Evolutionary conservation across 64 coral and sea anemone species (phyloP).

Genomic region (Pachyseris speciosa): DNA sequence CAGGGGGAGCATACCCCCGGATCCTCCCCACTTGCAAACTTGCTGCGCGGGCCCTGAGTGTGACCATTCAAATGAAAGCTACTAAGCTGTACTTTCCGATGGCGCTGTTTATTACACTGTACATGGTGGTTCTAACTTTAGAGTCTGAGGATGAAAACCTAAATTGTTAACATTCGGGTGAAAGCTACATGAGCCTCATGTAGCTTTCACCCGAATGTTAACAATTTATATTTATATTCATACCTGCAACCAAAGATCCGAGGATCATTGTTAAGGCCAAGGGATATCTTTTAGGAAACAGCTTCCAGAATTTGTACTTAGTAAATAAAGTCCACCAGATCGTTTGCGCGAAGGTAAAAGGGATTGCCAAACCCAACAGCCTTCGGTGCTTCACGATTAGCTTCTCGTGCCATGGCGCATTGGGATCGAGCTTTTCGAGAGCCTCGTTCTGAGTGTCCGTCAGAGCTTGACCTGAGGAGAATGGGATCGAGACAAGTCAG

Average conservation of each 20-base stretch:
- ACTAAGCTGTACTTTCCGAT: too few species aligned
- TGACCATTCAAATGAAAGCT: too few species aligned
- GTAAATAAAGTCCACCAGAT: slow-evolving; percentile 77
- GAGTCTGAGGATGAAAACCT: too few species aligned
- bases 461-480: slow-evolving; percentile 49
- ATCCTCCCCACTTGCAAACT: too few species aligned
- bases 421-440: slow-evolving; percentile 15
- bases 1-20: too few species aligned
- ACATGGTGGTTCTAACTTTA: too few species aligned
- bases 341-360: slow-evolving; percentile 53
- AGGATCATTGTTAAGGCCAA: slow-evolving; percentile 91
- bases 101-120: too few species aligned
- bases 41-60: too few species aligned
- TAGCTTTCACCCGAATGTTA: too few species aligned
- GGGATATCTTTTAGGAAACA: slow-evolving; percentile 74
- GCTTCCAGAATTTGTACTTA: slow-evolving; percentile 61
- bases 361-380: slow-evolving; percentile 66
- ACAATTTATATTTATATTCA: background rate
- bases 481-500: background rate
- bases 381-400: slow-evolving; percentile 69
- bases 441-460: slow-evolving; percentile 58
- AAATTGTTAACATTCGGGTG: too few species aligned
- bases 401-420: slow-evolving; percentile 68
- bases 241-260: slow-evolving; percentile 90
- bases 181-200: too few species aligned